Evolutionary conservation across 2,113 vertebrate genomes (phyloP).

Genomic region (Elachura formosa): DNA sequence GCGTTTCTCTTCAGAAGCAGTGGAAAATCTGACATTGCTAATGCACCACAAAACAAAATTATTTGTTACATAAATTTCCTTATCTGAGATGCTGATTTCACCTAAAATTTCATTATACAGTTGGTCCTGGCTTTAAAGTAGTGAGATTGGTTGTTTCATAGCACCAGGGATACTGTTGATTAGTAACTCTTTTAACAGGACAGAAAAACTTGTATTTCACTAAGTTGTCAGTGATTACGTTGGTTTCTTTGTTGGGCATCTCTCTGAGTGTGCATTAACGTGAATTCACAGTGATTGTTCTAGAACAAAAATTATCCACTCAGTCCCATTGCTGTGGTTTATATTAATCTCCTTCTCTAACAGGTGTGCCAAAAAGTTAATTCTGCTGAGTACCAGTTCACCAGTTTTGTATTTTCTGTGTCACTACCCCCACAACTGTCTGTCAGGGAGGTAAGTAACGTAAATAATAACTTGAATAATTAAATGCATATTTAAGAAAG

Average conservation of each 20-base stretch:
- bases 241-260: not conserved
- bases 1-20: not conserved
- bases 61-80: not conserved
- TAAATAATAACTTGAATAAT: not conserved
- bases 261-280: not conserved
- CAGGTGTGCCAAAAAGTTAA: constrained; percentile 85
- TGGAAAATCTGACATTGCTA: not conserved
- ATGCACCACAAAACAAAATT: not conserved
- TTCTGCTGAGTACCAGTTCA: constrained; percentile 82
- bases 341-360: not conserved
- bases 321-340: not conserved
- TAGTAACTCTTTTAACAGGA: not conserved
- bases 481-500: not conserved
- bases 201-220: not conserved
- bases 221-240: not conserved
- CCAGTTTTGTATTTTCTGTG: constrained; percentile 85
- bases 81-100: not conserved
- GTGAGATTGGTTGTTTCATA: not conserved
- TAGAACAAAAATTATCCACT: not conserved
- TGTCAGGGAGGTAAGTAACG: constrained; percentile 87
- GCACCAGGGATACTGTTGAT: not conserved
- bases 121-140: not conserved
- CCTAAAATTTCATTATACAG: not conserved
- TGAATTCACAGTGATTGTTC: not conserved
- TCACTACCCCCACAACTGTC: constrained; percentile 92